Percentiles rank a stretch among this genome's conserved stretches.
These are phyloP conservation scores for Tangara arthus DNA, from an alignment of 2,797 vertebrate genomes.

Conservation along the genomic window DNA sequence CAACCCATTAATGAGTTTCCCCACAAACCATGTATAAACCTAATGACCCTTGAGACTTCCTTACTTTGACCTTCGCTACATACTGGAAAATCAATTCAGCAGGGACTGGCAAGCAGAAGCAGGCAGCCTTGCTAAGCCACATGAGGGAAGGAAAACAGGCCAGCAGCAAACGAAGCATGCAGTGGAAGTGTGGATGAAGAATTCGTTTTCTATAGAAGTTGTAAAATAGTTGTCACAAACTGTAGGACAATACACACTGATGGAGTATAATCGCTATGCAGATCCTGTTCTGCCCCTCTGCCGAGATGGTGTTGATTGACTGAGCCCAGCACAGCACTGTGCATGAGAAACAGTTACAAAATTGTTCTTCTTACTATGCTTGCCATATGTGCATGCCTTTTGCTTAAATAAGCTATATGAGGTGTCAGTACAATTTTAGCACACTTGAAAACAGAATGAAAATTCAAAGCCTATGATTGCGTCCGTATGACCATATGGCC, in stretches of 20 bases:
- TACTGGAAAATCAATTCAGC: not conserved
- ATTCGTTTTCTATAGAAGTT: not conserved
- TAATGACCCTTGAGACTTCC: not conserved
- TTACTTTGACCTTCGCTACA: not conserved
- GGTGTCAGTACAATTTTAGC: conserved; percentile 23
- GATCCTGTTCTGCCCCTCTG: not conserved
- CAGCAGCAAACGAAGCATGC: not conserved
- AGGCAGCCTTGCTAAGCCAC: not conserved
- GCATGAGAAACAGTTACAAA: not conserved
- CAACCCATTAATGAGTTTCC: not conserved
- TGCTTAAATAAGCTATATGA: conserved; percentile 28
- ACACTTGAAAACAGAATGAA: conserved; percentile 11
- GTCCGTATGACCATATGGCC: not conserved
- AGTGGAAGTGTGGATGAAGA: not conserved
- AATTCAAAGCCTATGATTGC: not conserved
- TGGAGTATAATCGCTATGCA: not conserved
- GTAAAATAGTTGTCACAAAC: not conserved
- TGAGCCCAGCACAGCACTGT: not conserved
- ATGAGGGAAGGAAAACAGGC: not conserved
- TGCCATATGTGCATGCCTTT: not conserved
- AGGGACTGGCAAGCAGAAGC: not conserved
- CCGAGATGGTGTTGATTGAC: not conserved
- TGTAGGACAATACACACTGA: not conserved
- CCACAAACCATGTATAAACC: not conserved
- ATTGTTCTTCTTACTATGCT: not conserved